Percentiles rank a stretch among this genome's conserved stretches.
These are phyloP conservation scores for Eonycteris spelaea DNA, from an alignment of 2,113 vertebrate species.

Conservation along the genomic window DNA sequence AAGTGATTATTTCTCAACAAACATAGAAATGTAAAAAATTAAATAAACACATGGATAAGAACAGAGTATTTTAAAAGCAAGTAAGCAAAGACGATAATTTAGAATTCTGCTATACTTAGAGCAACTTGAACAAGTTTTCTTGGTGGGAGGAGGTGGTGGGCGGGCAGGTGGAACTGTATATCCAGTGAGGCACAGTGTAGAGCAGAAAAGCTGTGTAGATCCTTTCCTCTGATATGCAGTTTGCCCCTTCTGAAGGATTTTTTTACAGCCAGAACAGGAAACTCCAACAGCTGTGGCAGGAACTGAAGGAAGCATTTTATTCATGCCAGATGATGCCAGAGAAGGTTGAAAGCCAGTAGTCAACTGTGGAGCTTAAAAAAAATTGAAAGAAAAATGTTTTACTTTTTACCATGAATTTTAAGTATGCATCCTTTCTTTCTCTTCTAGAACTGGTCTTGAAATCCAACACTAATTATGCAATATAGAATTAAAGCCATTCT, in stretches of 20 bases:
- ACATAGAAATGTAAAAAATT: background rate
- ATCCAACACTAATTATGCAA: constrained; percentile 23
- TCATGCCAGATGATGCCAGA: constrained; percentile 82
- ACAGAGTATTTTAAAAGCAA: constrained; percentile 39
- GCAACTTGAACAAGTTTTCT: constrained; percentile 92
- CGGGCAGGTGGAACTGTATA: constrained; percentile 86
- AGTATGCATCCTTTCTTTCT: constrained; percentile 33
- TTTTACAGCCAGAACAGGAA: constrained; percentile 94
- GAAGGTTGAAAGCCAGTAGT: constrained; percentile 86
- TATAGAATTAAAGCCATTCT: constrained; percentile 48
- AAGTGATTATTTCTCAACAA: background rate
- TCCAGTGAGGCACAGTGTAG: constrained; percentile 94
- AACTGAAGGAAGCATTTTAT: constrained; percentile 84
- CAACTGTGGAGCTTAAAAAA: constrained; percentile 84
- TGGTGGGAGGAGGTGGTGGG: constrained; percentile 77
- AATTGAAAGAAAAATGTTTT: constrained; percentile 32
- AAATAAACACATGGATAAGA: constrained; percentile 32
- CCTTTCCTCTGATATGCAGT: constrained; percentile 98
- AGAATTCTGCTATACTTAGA: constrained; percentile 88
- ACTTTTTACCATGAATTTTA: constrained; percentile 65
- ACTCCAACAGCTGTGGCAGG: constrained; percentile 86
- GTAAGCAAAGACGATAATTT: constrained; percentile 38
- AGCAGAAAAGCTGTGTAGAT: constrained; percentile 94
- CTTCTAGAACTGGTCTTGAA: constrained; percentile 39
- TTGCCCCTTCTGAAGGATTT: constrained; percentile 94